Percentiles rank a stretch among this genome's conserved stretches.
Conservation (phyloP, 2,888 invertebrate species). For the Hemaris fuciformis region DNA sequence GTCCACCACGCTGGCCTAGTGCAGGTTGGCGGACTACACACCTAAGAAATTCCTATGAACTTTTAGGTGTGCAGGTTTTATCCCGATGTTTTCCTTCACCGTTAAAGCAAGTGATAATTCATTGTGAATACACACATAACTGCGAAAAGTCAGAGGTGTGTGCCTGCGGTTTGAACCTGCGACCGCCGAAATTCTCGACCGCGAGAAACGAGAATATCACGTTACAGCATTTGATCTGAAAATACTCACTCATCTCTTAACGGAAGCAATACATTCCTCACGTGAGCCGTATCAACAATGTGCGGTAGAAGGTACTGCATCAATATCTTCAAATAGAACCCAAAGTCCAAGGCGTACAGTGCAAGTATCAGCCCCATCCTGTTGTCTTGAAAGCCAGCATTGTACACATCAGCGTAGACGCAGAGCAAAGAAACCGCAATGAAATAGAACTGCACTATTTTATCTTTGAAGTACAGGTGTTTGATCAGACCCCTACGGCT, state of each 20-base stretch:
- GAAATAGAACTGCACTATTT: conserved; percentile 45
- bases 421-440: conserved; percentile 49
- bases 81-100: too few species aligned
- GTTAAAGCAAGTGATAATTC: too few species aligned
- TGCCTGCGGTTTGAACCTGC: too few species aligned
- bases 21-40: too few species aligned
- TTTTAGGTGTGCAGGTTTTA: too few species aligned
- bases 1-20: too few species aligned
- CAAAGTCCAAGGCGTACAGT: conserved; percentile 53
- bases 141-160: too few species aligned
- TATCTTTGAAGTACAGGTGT: conserved; percentile 41
- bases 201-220: too few species aligned
- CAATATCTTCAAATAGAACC: conserved; percentile 53
- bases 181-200: too few species aligned
- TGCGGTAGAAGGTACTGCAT: conserved; percentile 42
- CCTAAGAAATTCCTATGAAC: too few species aligned
- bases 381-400: conserved; percentile 62
- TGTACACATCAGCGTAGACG: conserved; percentile 56
- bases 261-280: conserved; percentile 33
- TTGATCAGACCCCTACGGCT: conserved; percentile 31
- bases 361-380: conserved; percentile 33
- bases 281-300: conserved; percentile 29
- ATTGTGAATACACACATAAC: too few species aligned
- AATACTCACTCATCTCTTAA: conserved; percentile 41
- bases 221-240: too few species aligned